Base-by-base conservation (phyloP, 2,888 invertebrate genomes). In the Meliscaeva auricollis region DNA sequence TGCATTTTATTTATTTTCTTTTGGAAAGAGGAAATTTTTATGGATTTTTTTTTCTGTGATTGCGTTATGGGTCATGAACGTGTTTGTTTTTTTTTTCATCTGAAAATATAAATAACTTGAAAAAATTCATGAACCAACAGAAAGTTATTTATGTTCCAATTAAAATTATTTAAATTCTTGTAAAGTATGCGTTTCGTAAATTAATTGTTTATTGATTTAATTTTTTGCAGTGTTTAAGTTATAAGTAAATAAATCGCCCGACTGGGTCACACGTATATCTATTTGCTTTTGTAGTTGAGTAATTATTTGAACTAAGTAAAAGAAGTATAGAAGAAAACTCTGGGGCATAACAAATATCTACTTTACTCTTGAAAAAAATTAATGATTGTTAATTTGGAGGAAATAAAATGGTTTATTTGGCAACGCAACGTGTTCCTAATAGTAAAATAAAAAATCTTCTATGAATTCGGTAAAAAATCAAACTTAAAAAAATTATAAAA, bases 181-280 rank as follows among this genome's bases (percentile, higher is more conserved):
- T 62, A 17, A 44, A 62, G 44, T 62, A 46, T 62, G 62, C 60
- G 44, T 17, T 64, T 46, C 13, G 64, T 46, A 46, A 46, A 46
- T 64, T 46, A 64, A 46, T 64, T 62, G 62, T 62, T 64, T 64
- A 46, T 64, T 46, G 62, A 46, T 64, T 64, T 64, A 20, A 6
- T 46, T 30, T 38, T 20, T 6, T 0, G n/a, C 9, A 30, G 11
- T 26, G 35, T 17, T 44, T 30, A 30, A 62, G 44, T 26, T 64
- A 15, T 6, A 58, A 38, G 58, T 58, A 58, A 58, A 58, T 58
- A 58, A 38, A 58, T 2, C 26, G 56, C 11, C 17, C 11, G 50
- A 35, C 38, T 22, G 9, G 22, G 22, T 66, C 20, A 48, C 9
- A 70, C 13, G 13, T 9, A 13, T 11, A 35, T 38, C 9, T n/a